These are phyloP conservation scores for Agonopterix subpropinquella DNA, from an alignment of 2,888 invertebrate species.

Conservation along the genomic window DNA sequence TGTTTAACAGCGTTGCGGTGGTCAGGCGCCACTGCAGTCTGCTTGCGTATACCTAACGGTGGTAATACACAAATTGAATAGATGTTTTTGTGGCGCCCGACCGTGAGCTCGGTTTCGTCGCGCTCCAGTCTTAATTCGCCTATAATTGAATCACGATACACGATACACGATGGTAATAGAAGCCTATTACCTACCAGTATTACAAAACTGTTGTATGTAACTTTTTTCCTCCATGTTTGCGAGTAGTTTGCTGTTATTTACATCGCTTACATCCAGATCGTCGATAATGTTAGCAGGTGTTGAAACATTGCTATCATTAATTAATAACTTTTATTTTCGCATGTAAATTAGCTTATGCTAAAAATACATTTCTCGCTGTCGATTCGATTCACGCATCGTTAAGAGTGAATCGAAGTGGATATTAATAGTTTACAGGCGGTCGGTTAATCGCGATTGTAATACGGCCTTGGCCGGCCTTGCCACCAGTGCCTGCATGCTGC, in stretches of 20 bases:
- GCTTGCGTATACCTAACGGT: constrained; percentile 47
- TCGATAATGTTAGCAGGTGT: no score
- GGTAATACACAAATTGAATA: constrained; percentile 58
- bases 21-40: constrained; percentile 19
- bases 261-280: no score
- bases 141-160: constrained; percentile 51
- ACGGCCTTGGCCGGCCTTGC: constrained; percentile 69
- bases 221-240: no score
- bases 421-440: constrained; percentile 21
- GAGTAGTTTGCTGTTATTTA: no score
- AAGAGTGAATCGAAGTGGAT: constrained; percentile 8
- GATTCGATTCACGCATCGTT: constrained; percentile 2
- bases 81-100: constrained; percentile 46
- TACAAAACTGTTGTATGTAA: no score
- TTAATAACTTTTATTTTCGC: neutral
- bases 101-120: constrained; percentile 40
- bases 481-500: constrained; percentile 1
- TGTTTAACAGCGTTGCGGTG: no score
- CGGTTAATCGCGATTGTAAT: constrained; percentile 34
- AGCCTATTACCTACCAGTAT: no score
- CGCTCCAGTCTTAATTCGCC: constrained; percentile 48
- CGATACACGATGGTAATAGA: constrained; percentile 12
- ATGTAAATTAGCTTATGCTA: neutral
- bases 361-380: no score
- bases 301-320: no score